These are phyloP conservation scores for Psittacara wagleri DNA, from an alignment of 2,113 vertebrate species.

Conservation along the genomic window DNA sequence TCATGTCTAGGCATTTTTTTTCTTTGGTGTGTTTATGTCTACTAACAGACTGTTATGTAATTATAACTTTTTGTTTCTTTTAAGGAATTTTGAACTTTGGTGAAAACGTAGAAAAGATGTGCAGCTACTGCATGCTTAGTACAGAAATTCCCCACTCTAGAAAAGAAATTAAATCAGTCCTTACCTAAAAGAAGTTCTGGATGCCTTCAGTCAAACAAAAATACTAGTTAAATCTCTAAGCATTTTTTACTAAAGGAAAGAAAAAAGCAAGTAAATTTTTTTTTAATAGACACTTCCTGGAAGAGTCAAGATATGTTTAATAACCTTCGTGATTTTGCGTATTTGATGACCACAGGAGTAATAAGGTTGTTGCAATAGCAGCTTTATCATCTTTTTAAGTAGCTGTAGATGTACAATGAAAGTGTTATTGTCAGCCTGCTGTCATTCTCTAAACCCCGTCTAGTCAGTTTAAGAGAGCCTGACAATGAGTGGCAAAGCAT, in stretches of 20 bases:
- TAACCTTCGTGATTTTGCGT: neutral
- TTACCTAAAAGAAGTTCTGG: neutral
- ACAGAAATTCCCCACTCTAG: neutral
- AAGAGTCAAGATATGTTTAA: neutral
- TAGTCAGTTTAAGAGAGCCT: neutral
- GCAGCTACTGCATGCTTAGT: neutral
- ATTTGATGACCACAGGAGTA: neutral
- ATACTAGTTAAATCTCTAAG: neutral
- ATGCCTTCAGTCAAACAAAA: neutral
- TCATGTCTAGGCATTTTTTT: neutral
- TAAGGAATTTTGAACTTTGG: neutral
- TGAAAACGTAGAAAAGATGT: neutral
- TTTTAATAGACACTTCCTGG: neutral
- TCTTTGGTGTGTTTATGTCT: neutral
- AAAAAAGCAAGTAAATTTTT: neutral
- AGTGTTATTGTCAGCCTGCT: neutral
- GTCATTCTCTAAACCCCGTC: neutral
- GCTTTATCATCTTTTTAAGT: neutral
- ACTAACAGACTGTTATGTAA: neutral
- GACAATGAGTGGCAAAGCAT: neutral
- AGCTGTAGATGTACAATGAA: neutral
- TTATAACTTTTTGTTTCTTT: neutral
- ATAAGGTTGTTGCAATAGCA: neutral
- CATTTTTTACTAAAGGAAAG: neutral
- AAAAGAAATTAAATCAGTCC: neutral